Evolutionary conservation across 2,888 invertebrate species (phyloP), one percentile per base, ranked within the genome.

Genomic region (Cartodere bifasciata): DNA sequence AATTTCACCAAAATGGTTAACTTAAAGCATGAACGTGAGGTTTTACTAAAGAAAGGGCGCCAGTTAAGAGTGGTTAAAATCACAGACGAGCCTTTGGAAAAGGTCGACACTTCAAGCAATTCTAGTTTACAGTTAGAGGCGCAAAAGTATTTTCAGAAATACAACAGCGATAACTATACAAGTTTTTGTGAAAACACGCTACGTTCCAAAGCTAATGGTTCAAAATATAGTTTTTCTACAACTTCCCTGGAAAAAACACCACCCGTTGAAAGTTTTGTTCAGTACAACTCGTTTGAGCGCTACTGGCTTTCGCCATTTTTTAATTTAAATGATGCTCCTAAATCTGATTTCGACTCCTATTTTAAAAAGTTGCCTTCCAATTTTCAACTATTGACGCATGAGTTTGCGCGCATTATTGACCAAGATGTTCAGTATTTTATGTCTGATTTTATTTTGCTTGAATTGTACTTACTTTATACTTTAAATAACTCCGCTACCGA

Each of bases 321-420:
- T 20, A 40, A 45, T 29, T 23, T 43, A 4, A 38, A 45, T 17
- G 12, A 27, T 2, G 31, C 49, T 15, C 39, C 34, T 2, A 40
- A 41, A 21, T 30, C 43, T 11, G 34, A 46, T 7, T 47, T 43
- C 23, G 33, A 44, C 2, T 28, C 37, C 13, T 49, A 50, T 39
- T 40, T 48, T 15, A 16, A 40, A 10, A 44, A 40, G 21, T 43
- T 50, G 28, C 48, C 55, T 1, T 29, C 35, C 13, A 45, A 47
- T 17, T 57, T 58, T 33, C 43, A 39, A 28, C 30, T 50, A 13
- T 26, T 57, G 14, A 38, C 58, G 6, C 44, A 45, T 4, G 56
- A 59, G 38, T 53, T 55, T 35, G 39, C 48, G 3, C 39, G 54
- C 29, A 46, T 56, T 20, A 37, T 46, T 3, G 55, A 57, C 40